Percentiles rank a stretch among this genome's conserved stretches.
Conservation (phyloP, 1,140 invertebrate species). For the Stegodyphus mimosarum region DNA sequence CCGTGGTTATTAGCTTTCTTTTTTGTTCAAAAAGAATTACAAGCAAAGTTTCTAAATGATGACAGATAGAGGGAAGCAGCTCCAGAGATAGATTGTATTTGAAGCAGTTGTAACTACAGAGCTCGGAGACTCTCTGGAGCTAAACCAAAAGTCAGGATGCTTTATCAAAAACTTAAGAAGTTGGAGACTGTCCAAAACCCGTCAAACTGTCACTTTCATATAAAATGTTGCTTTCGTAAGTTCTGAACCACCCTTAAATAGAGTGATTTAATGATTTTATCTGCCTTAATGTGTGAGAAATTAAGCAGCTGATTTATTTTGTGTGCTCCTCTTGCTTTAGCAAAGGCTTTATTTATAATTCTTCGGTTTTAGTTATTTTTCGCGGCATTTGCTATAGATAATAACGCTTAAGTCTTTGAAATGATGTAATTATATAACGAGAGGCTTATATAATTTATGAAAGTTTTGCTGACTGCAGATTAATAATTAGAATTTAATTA, state of each 20-base stretch:
- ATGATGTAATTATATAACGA: no score
- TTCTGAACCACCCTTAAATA: conserved; percentile 45
- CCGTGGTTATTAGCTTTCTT: neutral
- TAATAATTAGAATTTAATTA: no score
- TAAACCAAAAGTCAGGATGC: conserved; percentile 47
- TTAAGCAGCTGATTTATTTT: conserved; percentile 35
- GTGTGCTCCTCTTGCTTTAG: neutral
- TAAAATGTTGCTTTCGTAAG: conserved; percentile 49
- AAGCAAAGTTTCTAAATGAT: conserved; percentile 51
- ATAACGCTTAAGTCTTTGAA: no score
- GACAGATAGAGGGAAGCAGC: conserved; percentile 41
- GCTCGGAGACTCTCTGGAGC: conserved; percentile 36
- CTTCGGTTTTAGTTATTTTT: no score
- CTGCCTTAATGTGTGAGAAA: conserved; percentile 38
- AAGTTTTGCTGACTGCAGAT: no score
- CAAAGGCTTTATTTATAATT: no score
- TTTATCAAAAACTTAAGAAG: conserved; percentile 58
- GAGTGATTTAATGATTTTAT: conserved; percentile 48
- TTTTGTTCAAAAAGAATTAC: conserved; percentile 33
- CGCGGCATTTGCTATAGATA: no score
- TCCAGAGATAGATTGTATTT: conserved; percentile 40
- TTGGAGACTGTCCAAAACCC: conserved; percentile 43
- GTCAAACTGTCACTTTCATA: conserved; percentile 34
- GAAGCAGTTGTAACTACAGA: conserved; percentile 18
- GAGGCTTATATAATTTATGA: no score